Base-by-base conservation (phyloP, 2,797 vertebrate species). In the Lacerta bilineata region DNA sequence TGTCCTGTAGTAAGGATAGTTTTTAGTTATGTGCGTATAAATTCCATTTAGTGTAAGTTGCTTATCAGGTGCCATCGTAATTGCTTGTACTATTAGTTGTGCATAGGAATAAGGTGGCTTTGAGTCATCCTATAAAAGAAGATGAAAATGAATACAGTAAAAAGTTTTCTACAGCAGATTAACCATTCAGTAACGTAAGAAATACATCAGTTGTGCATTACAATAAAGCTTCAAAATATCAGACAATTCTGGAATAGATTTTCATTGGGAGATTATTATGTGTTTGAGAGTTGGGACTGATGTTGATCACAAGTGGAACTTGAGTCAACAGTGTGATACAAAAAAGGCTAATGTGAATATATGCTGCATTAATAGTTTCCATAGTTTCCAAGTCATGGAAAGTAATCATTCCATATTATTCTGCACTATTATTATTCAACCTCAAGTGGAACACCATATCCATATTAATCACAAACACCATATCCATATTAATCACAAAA, bases 21-120 rank as follows among this genome's bases (percentile, higher is more conserved):
- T 99, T 96, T 99, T 99, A 89, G 98, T 99, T 96, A 99, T 99
- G 97, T 99, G 98, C 78, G 98, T 98, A 90, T 99, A 99, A 92
- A 99, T 99, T 92, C 99, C 99, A 84, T 99, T 99, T 91, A 99
- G 97, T 29, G 99, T 99, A 39, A 99, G 98, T 94, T 99, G 99
- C 93, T 98, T 99, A 94, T 99, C 99, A 68, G 97, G 97, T 82
- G 98, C 98, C 98, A 98, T 98, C 69, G 98, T 99, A 93, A 99
- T 99, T n/a, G 99, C 99, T 96, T 99, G 98, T 90, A 99, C 98
- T 94, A 99, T 99, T 94, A 99, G 96, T 90, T 99, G 99, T 93
- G 99, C 99, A 92, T 99, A 99, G 64, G 99, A 99, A 93, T 99
- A 99, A 3, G 99, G 98, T 85, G 99, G 98, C 95, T 99, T 99